Evolutionary conservation across 2,113 vertebrate genomes (phyloP).

Genomic region (Vulpes lagopus): DNA sequence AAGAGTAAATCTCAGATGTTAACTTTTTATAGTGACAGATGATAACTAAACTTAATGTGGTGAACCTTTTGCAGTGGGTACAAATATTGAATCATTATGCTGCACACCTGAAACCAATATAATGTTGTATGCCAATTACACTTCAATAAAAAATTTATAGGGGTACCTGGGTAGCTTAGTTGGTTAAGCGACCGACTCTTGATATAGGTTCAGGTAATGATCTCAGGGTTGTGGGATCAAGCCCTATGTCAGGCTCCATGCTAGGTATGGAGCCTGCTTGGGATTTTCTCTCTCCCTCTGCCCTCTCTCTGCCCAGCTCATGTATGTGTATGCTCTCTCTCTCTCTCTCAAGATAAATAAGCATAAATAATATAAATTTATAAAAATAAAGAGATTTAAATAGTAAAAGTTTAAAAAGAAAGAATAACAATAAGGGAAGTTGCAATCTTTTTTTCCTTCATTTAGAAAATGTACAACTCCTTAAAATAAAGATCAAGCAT

Average conservation of each 20-base stretch:
- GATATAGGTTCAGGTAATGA: neutral
- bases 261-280: neutral
- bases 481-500: slow-evolving; percentile 12
- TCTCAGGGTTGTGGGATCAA: neutral
- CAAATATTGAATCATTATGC: neutral
- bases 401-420: neutral
- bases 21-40: neutral
- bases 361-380: neutral
- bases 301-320: neutral
- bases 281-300: neutral
- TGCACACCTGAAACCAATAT: neutral
- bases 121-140: neutral
- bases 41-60: neutral
- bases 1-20: neutral
- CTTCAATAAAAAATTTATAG: neutral
- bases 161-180: neutral
- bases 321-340: neutral
- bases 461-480: neutral
- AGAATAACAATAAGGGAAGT: neutral
- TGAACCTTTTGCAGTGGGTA: neutral
- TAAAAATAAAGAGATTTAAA: neutral
- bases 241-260: neutral
- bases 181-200: neutral
- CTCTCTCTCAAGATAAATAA: too few species aligned
- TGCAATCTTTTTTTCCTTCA: neutral